Conservation (phyloP, 1,140 invertebrate genomes). For the Cheumatopsyche charites region DNA sequence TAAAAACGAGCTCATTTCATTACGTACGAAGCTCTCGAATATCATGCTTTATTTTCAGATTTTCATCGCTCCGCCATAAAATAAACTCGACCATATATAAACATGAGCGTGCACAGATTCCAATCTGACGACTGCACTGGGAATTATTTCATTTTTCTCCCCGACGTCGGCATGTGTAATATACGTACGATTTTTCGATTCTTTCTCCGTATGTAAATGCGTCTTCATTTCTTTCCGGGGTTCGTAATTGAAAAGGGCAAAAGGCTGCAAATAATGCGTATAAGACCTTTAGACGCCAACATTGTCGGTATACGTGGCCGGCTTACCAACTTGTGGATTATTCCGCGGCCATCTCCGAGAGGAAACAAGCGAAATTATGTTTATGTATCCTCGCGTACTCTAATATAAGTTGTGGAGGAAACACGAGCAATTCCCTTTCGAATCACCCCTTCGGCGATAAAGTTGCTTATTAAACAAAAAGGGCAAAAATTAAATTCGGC, state of each 20-base stretch:
- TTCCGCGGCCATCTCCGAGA: slow-evolving; percentile 10
- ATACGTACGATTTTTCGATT: slow-evolving; percentile 14
- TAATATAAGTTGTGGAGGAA: neutral
- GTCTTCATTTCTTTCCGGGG: slow-evolving; percentile 28
- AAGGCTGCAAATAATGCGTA: slow-evolving; percentile 38
- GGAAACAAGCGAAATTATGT: slow-evolving; percentile 23
- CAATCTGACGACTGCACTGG: neutral
- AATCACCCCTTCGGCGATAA: slow-evolving; percentile 25
- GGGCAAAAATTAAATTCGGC: slow-evolving; percentile 22
- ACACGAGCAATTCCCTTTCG: slow-evolving; percentile 15
- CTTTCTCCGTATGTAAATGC: slow-evolving; percentile 26
- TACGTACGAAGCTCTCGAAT: neutral
- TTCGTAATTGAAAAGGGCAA: slow-evolving; percentile 39
- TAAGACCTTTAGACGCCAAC: slow-evolving; percentile 39
- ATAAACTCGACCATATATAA: slow-evolving; percentile 3
- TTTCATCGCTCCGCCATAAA: neutral
- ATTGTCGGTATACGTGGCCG: slow-evolving; percentile 31
- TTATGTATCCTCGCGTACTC: neutral
- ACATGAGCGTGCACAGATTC: slow-evolving; percentile 3
- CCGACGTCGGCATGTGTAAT: neutral
- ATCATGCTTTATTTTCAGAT: slow-evolving; percentile 1
- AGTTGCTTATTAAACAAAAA: slow-evolving; percentile 24
- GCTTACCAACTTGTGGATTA: slow-evolving; percentile 40
- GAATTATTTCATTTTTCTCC: neutral
- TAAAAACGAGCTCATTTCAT: too few species aligned